Conservation (phyloP, 2,888 invertebrate species). For the Mythimna impura region DNA sequence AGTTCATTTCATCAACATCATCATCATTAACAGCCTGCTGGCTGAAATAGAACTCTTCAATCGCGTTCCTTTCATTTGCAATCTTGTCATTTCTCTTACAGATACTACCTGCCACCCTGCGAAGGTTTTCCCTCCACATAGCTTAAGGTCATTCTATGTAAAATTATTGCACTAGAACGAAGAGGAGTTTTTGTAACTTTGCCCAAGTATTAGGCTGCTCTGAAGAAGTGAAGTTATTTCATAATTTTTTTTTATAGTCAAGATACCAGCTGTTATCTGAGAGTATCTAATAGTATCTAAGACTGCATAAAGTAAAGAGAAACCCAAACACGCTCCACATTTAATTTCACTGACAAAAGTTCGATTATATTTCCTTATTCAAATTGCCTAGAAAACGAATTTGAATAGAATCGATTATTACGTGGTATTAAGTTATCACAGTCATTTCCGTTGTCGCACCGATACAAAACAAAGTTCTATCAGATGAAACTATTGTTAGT, state of each 20-base stretch:
- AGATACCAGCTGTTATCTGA: not conserved
- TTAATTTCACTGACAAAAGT: not conserved
- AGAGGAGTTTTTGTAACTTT: too few species aligned
- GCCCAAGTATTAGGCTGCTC: not conserved
- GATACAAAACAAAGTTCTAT: slow-evolving; percentile 21
- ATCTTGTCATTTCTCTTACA: not conserved
- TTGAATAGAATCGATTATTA: slow-evolving; percentile 4
- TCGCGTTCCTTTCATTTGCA: not conserved
- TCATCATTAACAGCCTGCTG: too few species aligned
- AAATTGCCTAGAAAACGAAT: not conserved
- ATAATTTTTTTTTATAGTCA: not conserved
- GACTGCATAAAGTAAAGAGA: not conserved
- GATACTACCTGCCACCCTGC: not conserved
- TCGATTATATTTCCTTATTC: not conserved
- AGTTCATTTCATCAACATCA: not conserved
- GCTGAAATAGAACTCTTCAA: not conserved
- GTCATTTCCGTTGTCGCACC: slow-evolving; percentile 9
- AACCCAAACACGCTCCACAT: not conserved
- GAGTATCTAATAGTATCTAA: not conserved
- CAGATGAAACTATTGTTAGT: slow-evolving; percentile 26
- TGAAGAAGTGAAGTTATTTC: not conserved
- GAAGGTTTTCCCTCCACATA: not conserved
- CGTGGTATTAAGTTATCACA: slow-evolving; percentile 6
- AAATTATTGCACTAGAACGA: not conserved
- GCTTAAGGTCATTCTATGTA: not conserved